Evolutionary conservation across 2,113 vertebrate genomes (phyloP).

Genomic region (Petromus typicus): DNA sequence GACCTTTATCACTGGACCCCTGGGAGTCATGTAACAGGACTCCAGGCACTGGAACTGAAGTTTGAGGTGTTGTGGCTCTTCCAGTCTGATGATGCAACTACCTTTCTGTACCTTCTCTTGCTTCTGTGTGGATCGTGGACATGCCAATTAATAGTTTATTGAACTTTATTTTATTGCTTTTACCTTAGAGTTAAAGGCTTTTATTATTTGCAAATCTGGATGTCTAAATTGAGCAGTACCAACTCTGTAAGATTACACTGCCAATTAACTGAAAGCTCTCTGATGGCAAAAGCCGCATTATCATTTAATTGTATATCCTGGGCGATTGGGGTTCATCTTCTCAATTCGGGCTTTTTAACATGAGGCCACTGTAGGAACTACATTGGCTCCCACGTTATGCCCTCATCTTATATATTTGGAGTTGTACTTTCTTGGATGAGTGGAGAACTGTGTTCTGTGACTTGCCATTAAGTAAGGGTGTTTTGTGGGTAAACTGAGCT

Average conservation of each 20-base stretch:
- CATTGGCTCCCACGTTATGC: background rate
- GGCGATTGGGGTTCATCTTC: background rate
- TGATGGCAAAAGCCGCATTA: background rate
- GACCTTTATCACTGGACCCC: background rate
- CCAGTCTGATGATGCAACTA: background rate
- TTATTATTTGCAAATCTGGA: background rate
- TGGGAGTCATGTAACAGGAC: background rate
- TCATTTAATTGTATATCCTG: background rate
- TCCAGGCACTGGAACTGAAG: background rate
- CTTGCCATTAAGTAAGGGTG: background rate
- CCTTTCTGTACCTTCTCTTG: background rate
- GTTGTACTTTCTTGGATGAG: rapidly evolving
- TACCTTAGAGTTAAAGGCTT: background rate
- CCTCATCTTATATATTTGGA: background rate
- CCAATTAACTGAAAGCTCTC: background rate
- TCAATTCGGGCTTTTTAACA: background rate
- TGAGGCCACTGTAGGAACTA: background rate
- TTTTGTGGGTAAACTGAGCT: background rate
- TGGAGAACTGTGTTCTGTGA: background rate
- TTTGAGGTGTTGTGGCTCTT: background rate
- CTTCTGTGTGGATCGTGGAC: background rate
- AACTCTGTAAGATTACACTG: background rate
- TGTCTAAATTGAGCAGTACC: background rate
- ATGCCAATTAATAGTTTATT: background rate
- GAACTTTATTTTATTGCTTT: background rate